Base-by-base conservation (phyloP, 2,797 vertebrate genomes). In the Lutjanus argentimaculatus region DNA sequence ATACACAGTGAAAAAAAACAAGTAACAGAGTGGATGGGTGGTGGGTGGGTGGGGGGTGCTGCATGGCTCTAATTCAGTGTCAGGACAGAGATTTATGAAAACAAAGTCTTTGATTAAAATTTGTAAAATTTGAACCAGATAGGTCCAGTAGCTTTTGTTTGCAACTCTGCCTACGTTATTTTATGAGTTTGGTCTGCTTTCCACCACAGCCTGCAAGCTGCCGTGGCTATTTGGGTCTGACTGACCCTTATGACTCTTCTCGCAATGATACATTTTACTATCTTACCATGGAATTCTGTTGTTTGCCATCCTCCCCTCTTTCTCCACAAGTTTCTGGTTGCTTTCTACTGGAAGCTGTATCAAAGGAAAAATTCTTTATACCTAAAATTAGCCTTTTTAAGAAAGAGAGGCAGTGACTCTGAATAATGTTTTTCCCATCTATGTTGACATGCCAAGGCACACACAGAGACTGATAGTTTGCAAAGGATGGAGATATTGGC, bases 201-300 rank as follows among this genome's bases (percentile, higher is more conserved):
- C 14, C 36, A 59, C 12, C 8, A 7, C 17, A 9, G 10, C 9
- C 14, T 52, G 21, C 8, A 1, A 14, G 15, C 48, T 73, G 21
- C 3, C 9, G 45, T 59, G 16, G 15, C 4, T 4, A 12, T 42
- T 11, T 21, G 16, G 45, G 15, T 80, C 58, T 55, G 7, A 52
- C 15, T 72, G 0, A 55, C 9, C 43, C 6, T 0, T 30, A 12
- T 73, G 16, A 49, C 49, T 30, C 15, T 45, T 30, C n/a, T 63
- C 65, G 45, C 14, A 5, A 4, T 62, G n/a, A 40, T 46, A 13
- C n/a, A 46, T 22, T 12, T 74, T 51, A 55, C 7, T 21, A 36
- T 73, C 22, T 71, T 6, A 57, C 13, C 8, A 22, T 68, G 16
- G 36, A 73, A 46, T n/a, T n/a, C 42, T 66, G 56, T 48, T 22